Evolutionary conservation across 2,113 vertebrate genomes (phyloP), one percentile per base, ranked within the genome.

Genomic region (Myotis lucifugus): DNA sequence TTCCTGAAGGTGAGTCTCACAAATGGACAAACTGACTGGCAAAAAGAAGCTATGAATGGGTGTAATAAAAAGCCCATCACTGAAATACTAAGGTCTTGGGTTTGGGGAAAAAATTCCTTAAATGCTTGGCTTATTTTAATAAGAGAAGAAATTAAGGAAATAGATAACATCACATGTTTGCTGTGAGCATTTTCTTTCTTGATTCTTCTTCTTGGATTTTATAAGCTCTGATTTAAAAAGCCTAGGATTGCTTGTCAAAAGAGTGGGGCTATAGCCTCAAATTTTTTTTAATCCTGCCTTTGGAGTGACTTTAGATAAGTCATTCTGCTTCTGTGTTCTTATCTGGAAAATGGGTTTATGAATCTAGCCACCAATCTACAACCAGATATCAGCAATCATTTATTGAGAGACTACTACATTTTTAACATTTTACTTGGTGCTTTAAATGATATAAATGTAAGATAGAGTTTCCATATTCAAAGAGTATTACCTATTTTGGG

Each of bases 361-460:
- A 64, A 27, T 76, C 14, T 92, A 54, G 15, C 40, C 34, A 93
- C 29, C 32, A 11, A 72, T 70, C 19, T 34, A 78, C 69, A 84
- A 29, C 13, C 70, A 83, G 15, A 11, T 50, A 34, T 77, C 29
- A 87, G 25, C n/a, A 92, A 77, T 77, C 14, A 95, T 73, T 91
- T 90, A 70, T 52, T 92, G 42, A 94, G 6, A 77, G 27, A 14
- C 14, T 78, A 69, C 73, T 69, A 11, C 17, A 72, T 70, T 61
- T 88, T 89, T 56, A 8, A 1, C 8, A 56, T 82, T 85, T 96
- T 93, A n/a, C 40, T 67, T 96, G 50, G 46, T 88, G 12, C 17
- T 95, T 94, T 88, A 37, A 23, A 56, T 90, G 59, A 76, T 73
- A 72, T 3, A 90, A 74, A 81, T 90, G 6, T 84, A 79, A 91